Percentiles rank a stretch among this genome's conserved stretches.
phyloP scores from a whole-genome alignment of 1,140 invertebrate species.

The Sminthurinus signatus region DNA sequence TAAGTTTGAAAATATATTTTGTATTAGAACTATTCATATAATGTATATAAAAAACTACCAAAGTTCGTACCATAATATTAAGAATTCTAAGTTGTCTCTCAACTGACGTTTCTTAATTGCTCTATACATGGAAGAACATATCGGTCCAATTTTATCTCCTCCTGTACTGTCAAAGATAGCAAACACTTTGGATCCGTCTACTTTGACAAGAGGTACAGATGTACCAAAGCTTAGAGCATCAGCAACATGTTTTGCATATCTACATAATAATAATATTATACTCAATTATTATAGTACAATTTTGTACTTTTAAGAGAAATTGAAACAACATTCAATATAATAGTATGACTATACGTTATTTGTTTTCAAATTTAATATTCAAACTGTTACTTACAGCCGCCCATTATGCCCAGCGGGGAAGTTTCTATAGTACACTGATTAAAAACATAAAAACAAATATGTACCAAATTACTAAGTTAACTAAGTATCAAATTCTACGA shows the following conservation, averaged over 20 bases:
- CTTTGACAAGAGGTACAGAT: slow-evolving; percentile 25
- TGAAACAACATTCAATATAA: no score
- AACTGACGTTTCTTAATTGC: slow-evolving; percentile 34
- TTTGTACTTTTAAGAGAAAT: no score
- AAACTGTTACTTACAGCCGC: no score
- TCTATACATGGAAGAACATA: slow-evolving; percentile 27
- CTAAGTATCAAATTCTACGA: no score
- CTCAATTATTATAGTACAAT: no score
- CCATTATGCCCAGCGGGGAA: slow-evolving; percentile 60
- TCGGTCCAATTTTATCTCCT: slow-evolving; percentile 33
- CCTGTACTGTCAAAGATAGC: slow-evolving; percentile 27
- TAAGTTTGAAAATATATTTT: no score
- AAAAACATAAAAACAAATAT: no score
- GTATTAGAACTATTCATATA: no score
- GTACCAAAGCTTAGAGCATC: slow-evolving; percentile 19
- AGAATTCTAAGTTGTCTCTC: slow-evolving; percentile 24
- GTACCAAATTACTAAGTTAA: no score
- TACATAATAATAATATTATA: slow-evolving; percentile 3
- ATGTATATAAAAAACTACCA: slow-evolving; percentile 11
- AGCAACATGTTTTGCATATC: slow-evolving; percentile 28
- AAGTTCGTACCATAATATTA: slow-evolving; percentile 24
- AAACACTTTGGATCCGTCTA: slow-evolving; percentile 35
- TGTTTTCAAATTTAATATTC: no score
- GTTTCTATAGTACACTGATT: slow-evolving; percentile 66
- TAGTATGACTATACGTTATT: no score